Evolutionary conservation across 2,797 vertebrate genomes (phyloP).

Genomic region (Bovichtus variegatus): DNA sequence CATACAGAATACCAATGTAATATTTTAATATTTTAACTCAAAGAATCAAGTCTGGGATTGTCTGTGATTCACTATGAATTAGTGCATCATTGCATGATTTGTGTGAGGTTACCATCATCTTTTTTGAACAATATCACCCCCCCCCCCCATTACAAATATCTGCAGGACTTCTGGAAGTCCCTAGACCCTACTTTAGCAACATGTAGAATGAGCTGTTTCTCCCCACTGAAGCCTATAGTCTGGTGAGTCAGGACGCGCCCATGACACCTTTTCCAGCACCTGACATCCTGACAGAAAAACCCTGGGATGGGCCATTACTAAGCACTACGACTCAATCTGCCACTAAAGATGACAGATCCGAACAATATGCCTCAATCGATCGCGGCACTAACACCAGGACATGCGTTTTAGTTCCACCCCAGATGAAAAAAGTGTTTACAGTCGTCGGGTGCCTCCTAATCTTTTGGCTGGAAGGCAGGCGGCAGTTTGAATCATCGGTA

Average conservation of each 20-base stretch:
- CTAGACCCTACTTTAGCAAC: slow-evolving; percentile 29
- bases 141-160: background rate
- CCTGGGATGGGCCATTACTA: slow-evolving; percentile 26
- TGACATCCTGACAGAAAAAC: slow-evolving; percentile 44
- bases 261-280: slow-evolving; percentile 66
- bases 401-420: slow-evolving; percentile 43
- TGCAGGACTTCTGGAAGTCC: background rate
- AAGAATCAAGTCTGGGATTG: background rate
- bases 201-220: slow-evolving; percentile 27
- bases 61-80: background rate
- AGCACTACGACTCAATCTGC: slow-evolving; percentile 21
- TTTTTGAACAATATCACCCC: background rate
- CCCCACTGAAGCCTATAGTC: slow-evolving; percentile 28
- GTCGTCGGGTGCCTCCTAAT: slow-evolving; percentile 38
- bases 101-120: background rate
- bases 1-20: background rate
- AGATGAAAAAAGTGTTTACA: slow-evolving; percentile 61
- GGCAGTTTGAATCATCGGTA: slow-evolving; percentile 57
- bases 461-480: slow-evolving; percentile 37
- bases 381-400: background rate
- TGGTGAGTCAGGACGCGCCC: slow-evolving; percentile 77
- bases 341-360: slow-evolving; percentile 26
- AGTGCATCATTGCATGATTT: background rate
- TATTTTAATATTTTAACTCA: background rate
- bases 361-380: slow-evolving; percentile 9